Evolutionary conservation across 2,888 invertebrate species (phyloP).

Genomic region (Agrenia bidenticulata): DNA sequence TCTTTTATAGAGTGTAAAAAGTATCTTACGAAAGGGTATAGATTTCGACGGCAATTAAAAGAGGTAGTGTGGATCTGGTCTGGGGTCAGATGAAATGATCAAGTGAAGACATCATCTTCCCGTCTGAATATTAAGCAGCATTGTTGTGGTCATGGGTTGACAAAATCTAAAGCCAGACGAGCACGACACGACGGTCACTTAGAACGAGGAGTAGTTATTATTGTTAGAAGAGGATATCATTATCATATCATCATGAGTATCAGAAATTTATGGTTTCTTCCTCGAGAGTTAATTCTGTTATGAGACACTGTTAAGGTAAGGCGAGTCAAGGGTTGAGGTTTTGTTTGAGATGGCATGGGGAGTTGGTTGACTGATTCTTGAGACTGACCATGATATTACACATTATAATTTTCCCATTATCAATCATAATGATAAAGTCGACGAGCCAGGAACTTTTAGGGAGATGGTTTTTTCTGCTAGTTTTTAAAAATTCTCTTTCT

Average conservation of each 20-base stretch:
- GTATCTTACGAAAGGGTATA: neutral
- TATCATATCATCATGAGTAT: neutral
- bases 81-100: slow-evolving; percentile 1
- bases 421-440: neutral
- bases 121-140: slow-evolving; percentile 1
- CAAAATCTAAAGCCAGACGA: neutral
- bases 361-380: neutral
- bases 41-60: neutral
- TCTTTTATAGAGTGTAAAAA: neutral
- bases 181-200: neutral
- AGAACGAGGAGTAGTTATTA: neutral
- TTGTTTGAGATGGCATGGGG: neutral
- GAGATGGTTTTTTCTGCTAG: too few relatives aligned
- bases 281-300: neutral
- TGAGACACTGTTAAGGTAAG: too few relatives aligned
- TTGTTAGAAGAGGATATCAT: neutral
- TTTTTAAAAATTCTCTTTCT: neutral
- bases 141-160: neutral
- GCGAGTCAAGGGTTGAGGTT: too few relatives aligned
- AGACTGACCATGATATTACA: neutral
- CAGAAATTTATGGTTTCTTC: neutral
- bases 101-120: neutral
- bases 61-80: neutral
- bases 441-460: neutral
- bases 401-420: slow-evolving; percentile 15